Conservation (phyloP, 2,113 vertebrate species). For the Agelaius tricolor region DNA sequence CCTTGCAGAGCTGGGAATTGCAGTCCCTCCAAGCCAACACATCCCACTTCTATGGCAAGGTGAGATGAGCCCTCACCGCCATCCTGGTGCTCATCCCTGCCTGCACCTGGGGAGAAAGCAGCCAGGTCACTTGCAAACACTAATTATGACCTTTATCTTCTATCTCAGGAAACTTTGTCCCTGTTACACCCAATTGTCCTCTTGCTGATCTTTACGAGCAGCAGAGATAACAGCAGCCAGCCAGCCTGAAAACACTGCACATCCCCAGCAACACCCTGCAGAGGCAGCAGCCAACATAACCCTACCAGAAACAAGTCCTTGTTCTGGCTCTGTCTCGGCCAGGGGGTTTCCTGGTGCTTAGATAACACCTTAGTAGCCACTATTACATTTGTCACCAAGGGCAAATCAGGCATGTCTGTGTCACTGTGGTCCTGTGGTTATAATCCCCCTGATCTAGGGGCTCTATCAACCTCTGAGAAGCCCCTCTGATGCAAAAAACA, state of each 20-base stretch:
- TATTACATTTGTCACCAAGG: background rate
- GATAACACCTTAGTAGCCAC: background rate
- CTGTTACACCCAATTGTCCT: background rate
- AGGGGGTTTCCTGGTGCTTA: background rate
- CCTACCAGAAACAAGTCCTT: background rate
- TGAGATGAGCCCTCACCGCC: background rate
- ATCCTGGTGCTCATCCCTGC: background rate
- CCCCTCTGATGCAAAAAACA: background rate
- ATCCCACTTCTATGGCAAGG: background rate
- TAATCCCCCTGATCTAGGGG: too few species aligned
- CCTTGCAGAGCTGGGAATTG: background rate
- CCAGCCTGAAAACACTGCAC: background rate
- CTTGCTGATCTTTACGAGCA: background rate
- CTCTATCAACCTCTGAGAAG: background rate
- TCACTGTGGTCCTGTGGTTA: background rate
- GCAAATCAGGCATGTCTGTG: background rate
- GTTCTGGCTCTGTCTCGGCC: background rate
- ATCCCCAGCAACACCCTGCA: background rate
- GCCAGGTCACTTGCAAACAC: background rate
- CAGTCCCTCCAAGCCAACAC: background rate
- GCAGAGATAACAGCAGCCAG: background rate
- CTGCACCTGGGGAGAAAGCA: background rate
- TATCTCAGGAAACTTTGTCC: background rate
- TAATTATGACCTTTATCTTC: background rate
- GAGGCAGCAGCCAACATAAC: background rate